Percentiles rank a stretch among this genome's conserved stretches.
Evolutionary conservation across 2,888 invertebrate genomes (phyloP).

Genomic region (Acanthoscelides obtectus): DNA sequence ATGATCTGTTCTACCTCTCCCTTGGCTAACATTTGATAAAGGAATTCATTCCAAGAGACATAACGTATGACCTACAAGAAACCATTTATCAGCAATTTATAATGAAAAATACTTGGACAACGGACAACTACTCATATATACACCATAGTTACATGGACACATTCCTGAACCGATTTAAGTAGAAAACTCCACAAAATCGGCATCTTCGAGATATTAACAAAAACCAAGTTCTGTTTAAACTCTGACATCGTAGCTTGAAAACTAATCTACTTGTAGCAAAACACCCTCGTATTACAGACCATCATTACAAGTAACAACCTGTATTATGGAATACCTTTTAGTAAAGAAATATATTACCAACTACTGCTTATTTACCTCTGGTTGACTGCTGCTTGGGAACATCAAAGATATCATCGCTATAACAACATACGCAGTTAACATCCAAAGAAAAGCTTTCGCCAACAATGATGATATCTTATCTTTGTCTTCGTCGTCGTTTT

Average conservation of each 20-base stretch:
- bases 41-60: conserved; percentile 96
- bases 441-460: conserved; percentile 75
- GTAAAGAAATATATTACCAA: too few species aligned
- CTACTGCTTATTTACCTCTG: conserved; percentile 63
- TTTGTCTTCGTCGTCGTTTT: conserved; percentile 57
- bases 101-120: too few species aligned
- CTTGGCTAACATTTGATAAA: conserved; percentile 87
- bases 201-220: background rate
- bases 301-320: too few species aligned
- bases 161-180: background rate
- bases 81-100: too few species aligned
- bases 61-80: conserved; percentile 60
- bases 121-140: too few species aligned
- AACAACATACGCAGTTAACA: conserved; percentile 70
- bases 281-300: too few species aligned
- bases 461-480: conserved; percentile 67
- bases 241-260: too few species aligned
- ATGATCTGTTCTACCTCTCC: conserved; percentile 90
- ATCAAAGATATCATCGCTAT: conserved; percentile 68
- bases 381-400: conserved; percentile 66
- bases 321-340: too few species aligned
- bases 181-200: background rate
- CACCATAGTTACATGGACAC: too few species aligned
- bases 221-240: too few species aligned
- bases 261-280: too few species aligned